Percentiles rank a stretch among this genome's conserved stretches.
Conservation (phyloP, 2,888 invertebrate genomes). For the Gonocerus acuteangulatus region DNA sequence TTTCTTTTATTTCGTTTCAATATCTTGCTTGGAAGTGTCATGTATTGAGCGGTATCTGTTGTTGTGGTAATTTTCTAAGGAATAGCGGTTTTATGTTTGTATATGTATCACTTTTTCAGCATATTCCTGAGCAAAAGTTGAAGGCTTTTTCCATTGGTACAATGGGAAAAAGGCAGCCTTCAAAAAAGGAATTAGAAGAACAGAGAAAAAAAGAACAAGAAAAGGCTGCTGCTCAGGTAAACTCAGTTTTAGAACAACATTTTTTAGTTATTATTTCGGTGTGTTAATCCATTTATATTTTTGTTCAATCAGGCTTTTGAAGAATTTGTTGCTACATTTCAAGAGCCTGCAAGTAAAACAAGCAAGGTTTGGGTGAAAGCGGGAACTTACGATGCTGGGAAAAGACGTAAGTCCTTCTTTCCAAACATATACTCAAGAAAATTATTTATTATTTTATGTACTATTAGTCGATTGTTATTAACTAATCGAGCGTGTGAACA, state of each 20-base stretch:
- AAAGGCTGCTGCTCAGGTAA: slow-evolving; percentile 82
- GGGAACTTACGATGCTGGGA: slow-evolving; percentile 91
- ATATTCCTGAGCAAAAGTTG: slow-evolving; percentile 63
- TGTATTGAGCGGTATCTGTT: slow-evolving; percentile 8
- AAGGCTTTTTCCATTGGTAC: slow-evolving; percentile 68
- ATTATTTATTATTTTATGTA: slow-evolving; percentile 23
- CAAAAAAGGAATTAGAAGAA: slow-evolving; percentile 79
- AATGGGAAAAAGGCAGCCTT: slow-evolving; percentile 63
- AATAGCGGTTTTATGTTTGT: not conserved
- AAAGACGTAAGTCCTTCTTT: slow-evolving; percentile 59
- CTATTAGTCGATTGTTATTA: slow-evolving; percentile 25
- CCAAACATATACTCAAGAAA: slow-evolving; percentile 3
- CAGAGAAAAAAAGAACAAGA: slow-evolving; percentile 80
- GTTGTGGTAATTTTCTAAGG: not conserved
- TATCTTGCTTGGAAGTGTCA: too few species aligned
- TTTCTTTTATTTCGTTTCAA: not conserved
- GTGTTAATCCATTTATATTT: not conserved
- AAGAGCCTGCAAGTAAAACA: slow-evolving; percentile 71
- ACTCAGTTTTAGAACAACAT: slow-evolving; percentile 31
- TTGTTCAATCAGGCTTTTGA: slow-evolving; percentile 65
- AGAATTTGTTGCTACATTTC: slow-evolving; percentile 95
- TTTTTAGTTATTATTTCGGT: not conserved
- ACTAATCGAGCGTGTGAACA: slow-evolving; percentile 42
- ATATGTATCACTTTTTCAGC: slow-evolving; percentile 38
- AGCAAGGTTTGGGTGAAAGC: slow-evolving; percentile 96